A percentile compares a stretch with the other conserved stretches of the same genome.
phyloP scores from a whole-genome alignment of 1,140 invertebrate genomes.

The Hylyphantes graminicola region DNA sequence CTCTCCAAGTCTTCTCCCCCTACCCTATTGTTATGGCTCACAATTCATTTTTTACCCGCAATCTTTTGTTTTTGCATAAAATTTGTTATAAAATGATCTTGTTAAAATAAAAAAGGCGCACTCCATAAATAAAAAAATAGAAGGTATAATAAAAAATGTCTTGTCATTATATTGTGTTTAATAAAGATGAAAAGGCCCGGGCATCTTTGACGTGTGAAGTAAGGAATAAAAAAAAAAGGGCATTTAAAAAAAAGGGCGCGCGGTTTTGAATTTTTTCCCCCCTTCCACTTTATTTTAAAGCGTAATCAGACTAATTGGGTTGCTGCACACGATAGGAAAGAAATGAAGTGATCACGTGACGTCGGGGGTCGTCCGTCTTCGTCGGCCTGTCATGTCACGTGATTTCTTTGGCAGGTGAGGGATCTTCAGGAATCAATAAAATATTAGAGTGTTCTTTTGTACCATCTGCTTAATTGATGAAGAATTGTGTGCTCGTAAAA shows the following conservation, averaged over 20 bases:
- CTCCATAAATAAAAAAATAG: slow-evolving; percentile 3
- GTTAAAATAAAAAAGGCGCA: slow-evolving; percentile 56
- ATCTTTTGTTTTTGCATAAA: slow-evolving; percentile 15
- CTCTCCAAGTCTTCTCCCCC: background rate
- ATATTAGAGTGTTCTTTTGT: too few relatives aligned
- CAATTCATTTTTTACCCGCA: slow-evolving; percentile 7
- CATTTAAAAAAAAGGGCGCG: slow-evolving; percentile 2
- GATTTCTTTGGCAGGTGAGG: slow-evolving; percentile 54
- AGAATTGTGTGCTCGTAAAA: too few relatives aligned
- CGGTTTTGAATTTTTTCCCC: background rate
- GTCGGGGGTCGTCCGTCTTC: slow-evolving; percentile 55
- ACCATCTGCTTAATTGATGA: too few relatives aligned
- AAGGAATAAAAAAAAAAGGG: slow-evolving; percentile 10
- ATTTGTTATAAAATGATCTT: slow-evolving; percentile 60
- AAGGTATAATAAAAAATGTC: slow-evolving; percentile 16
- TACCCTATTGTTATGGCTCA: slow-evolving; percentile 52
- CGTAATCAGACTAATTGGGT: slow-evolving; percentile 59
- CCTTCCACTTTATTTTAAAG: slow-evolving; percentile 48
- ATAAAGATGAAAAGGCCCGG: slow-evolving; percentile 58
- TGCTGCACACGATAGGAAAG: slow-evolving; percentile 14
- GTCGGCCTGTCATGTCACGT: slow-evolving; percentile 55
- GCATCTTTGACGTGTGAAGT: slow-evolving; percentile 43
- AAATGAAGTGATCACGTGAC: slow-evolving; percentile 61
- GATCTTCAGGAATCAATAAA: background rate
- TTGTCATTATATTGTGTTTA: slow-evolving; percentile 61